Percentiles rank a stretch among this genome's conserved stretches.
Conservation (phyloP, 2,113 vertebrate species). For the Cyanoderma ruficeps region DNA sequence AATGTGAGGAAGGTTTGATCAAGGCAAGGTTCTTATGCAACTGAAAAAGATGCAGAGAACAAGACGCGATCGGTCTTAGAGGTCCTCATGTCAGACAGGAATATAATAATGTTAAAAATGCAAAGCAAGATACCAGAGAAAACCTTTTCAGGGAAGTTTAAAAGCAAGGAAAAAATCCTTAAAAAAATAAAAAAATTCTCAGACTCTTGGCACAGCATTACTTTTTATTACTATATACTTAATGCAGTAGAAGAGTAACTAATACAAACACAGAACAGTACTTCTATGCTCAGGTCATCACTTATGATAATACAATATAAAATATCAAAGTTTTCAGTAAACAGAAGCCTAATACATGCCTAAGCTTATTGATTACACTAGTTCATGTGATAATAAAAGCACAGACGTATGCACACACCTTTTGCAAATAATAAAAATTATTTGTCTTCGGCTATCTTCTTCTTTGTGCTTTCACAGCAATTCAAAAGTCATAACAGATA, state of each 20-base stretch:
- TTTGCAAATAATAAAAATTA: slow-evolving; percentile 48
- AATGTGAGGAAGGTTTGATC: not conserved
- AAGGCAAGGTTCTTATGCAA: not conserved
- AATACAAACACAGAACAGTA: not conserved
- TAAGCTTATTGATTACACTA: slow-evolving; percentile 52
- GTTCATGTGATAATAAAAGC: slow-evolving; percentile 49
- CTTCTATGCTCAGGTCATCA: slow-evolving; percentile 29
- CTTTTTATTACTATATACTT: not conserved
- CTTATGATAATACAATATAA: slow-evolving; percentile 62
- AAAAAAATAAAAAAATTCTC: not conserved
- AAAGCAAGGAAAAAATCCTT: not conserved
- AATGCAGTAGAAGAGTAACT: not conserved
- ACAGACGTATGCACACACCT: slow-evolving; percentile 16
- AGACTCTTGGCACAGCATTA: accelerated
- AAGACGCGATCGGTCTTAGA: not conserved
- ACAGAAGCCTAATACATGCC: slow-evolving; percentile 1
- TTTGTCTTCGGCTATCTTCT: slow-evolving; percentile 33
- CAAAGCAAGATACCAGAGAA: not conserved
- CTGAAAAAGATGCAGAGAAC: not conserved
- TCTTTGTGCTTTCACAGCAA: slow-evolving; percentile 40
- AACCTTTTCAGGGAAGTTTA: not conserved
- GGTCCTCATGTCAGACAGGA: accelerated
- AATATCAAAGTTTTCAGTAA: slow-evolving; percentile 39
- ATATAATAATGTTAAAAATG: not conserved
- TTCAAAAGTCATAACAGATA: slow-evolving; percentile 45